Conservation (phyloP, 2,797 vertebrate genomes). For the Molossus molossus region DNA sequence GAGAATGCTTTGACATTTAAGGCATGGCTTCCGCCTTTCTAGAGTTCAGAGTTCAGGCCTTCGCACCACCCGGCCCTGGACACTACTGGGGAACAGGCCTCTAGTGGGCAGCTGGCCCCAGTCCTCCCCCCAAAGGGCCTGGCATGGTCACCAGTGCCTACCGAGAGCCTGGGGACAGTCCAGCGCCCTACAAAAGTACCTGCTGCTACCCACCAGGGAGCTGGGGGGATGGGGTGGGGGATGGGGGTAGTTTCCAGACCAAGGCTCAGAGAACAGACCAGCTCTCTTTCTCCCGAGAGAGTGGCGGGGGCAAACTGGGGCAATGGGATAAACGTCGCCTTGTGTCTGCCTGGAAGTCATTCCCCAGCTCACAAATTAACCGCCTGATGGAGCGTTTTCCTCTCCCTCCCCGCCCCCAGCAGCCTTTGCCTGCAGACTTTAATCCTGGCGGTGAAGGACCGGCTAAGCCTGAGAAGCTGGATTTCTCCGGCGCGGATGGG, state of each 20-base stretch:
- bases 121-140: background rate
- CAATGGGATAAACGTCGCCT: background rate
- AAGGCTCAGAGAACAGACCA: background rate
- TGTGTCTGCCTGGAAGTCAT: conserved; percentile 71
- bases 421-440: conserved; percentile 73
- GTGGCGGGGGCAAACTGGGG: background rate
- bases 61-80: no score
- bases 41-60: background rate
- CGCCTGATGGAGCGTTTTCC: conserved; percentile 73
- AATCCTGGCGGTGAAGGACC: conserved; percentile 62
- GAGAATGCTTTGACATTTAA: background rate
- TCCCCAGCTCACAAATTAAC: conserved; percentile 84
- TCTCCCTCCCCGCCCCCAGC: background rate
- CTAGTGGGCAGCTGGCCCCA: background rate
- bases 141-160: background rate
- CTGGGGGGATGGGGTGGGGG: rapidly evolving
- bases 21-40: background rate
- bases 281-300: background rate
- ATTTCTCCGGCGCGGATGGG: background rate
- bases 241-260: background rate
- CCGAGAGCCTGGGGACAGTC: background rate
- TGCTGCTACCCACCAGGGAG: background rate
- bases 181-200: background rate
- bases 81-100: background rate
- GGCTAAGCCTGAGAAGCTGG: background rate